Base-by-base conservation (phyloP, 2,888 invertebrate genomes). In the Caradrina kadenii region DNA sequence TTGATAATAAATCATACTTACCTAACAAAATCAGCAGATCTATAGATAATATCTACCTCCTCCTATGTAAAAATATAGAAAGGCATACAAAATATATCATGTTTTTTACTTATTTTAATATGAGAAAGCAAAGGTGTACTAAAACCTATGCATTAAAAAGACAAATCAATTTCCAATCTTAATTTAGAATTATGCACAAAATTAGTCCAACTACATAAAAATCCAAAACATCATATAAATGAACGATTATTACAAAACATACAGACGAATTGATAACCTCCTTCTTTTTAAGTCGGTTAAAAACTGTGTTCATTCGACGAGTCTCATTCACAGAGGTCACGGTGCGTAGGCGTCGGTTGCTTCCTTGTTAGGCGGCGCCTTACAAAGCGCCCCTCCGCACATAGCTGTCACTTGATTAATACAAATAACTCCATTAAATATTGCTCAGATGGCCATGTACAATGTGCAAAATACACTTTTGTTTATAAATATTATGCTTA, bases 321-420 rank as follows among this genome's bases (percentile, higher is more conserved):
- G 68, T 65, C 65, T 72, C 81, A 63, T 71, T 81, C 76, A 63
- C 56, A 71, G 81, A 80, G 86, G 85, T 86, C 85, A 74, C 66
- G 75, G 70, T 76, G 72, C 64, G 74, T 66, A 61, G 80, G 76
- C 78, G 76, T 70, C 86, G 80, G 82, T 86, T 85, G 69, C 82
- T 85, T 85, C 85, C 85, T 83, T 73, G 76, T 83, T 79, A 82
- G 71, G 39, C 80, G 82, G 82, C 83, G 80, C 83, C 78, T 72
- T 73, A 73, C 73, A 67, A 39, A 59, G 58, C 63, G 73, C 74
- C 73, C 63, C 68, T 55, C 63, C 35, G 49, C 54, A 66, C 69
- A 45, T 42, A 19, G 39, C 53, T 68, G 79, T 70, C 70, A 58
- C 63, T 71, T 42, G n/a, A 65, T 62, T 61, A 67, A 62, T 63